These are phyloP conservation scores for Onychomys leucogaster DNA, from an alignment of 2,797 vertebrate genomes.

Conservation along the genomic window DNA sequence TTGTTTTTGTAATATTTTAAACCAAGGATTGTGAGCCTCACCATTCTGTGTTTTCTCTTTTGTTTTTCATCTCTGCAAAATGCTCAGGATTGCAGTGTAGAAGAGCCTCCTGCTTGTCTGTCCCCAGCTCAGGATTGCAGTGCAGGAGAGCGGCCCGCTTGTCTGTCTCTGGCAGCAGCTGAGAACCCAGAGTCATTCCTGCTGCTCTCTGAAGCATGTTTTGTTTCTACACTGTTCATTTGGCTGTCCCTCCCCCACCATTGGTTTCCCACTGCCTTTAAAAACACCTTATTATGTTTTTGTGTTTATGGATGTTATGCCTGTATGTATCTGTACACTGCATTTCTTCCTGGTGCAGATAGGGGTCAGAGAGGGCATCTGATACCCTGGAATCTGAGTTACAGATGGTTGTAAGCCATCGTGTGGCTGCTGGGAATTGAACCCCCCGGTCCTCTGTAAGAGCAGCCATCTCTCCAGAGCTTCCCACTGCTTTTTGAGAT, in stretches of 20 bases:
- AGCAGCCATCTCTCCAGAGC: neutral
- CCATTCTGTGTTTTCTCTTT: neutral
- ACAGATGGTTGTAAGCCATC: neutral
- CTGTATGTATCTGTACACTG: neutral
- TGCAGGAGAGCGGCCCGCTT: fast-evolving
- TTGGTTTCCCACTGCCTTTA: neutral
- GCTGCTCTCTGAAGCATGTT: neutral
- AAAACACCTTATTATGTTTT: neutral
- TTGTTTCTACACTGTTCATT: neutral
- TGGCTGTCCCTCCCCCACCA: too few relatives aligned
- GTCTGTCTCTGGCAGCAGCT: neutral
- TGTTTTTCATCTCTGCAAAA: neutral
- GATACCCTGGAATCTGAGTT: neutral
- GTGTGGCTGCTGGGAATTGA: neutral
- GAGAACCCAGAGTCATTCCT: neutral
- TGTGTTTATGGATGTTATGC: neutral
- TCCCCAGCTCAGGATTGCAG: neutral
- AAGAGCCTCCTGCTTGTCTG: too few relatives aligned
- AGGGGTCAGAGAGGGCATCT: neutral
- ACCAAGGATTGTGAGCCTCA: neutral
- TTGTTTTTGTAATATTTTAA: neutral
- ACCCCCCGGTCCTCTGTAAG: neutral
- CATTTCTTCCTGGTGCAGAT: neutral
- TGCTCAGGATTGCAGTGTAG: too few relatives aligned
- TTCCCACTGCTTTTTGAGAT: neutral